phyloP scores from a whole-genome alignment of 2,888 invertebrate genomes.

The Standfussiana lucernea region DNA sequence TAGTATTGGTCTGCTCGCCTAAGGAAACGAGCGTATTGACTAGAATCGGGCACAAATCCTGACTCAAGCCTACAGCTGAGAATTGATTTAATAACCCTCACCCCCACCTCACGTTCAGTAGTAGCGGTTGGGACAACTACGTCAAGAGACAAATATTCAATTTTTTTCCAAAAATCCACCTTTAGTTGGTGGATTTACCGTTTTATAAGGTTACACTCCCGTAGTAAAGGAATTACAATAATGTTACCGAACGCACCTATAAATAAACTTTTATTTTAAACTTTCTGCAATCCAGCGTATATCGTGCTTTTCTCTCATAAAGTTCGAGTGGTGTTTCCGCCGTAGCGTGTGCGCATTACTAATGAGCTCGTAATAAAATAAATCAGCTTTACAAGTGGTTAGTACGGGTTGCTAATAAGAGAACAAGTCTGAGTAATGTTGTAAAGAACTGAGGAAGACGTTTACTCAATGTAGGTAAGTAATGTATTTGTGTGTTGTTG shows the following conservation, averaged over 20 bases:
- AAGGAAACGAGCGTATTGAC: too few relatives aligned
- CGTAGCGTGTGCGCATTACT: slow-evolving; percentile 57
- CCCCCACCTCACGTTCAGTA: too few relatives aligned
- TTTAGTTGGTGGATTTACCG: too few relatives aligned
- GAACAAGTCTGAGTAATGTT: slow-evolving; percentile 7
- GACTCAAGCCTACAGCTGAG: too few relatives aligned
- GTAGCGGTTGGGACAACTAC: too few relatives aligned
- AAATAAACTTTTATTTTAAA: slow-evolving; percentile 31
- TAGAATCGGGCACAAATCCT: too few relatives aligned
- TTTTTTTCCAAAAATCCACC: not conserved
- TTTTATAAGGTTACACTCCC: not conserved
- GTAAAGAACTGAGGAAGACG: not conserved
- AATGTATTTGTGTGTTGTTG: too few relatives aligned
- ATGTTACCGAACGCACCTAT: not conserved
- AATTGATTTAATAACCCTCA: too few relatives aligned
- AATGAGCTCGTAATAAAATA: slow-evolving; percentile 60
- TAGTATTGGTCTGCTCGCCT: too few relatives aligned
- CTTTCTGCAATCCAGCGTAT: slow-evolving; percentile 32
- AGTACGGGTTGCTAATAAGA: slow-evolving; percentile 14
- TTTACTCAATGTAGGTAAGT: too few relatives aligned
- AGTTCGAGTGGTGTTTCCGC: slow-evolving; percentile 30
- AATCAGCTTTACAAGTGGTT: slow-evolving; percentile 45
- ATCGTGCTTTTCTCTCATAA: slow-evolving; percentile 60
- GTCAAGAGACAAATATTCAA: too few relatives aligned
- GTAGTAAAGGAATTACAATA: slow-evolving; percentile 2